Evolutionary conservation across 2,797 vertebrate species (phyloP).

Genomic region (Fringilla coelebs): DNA sequence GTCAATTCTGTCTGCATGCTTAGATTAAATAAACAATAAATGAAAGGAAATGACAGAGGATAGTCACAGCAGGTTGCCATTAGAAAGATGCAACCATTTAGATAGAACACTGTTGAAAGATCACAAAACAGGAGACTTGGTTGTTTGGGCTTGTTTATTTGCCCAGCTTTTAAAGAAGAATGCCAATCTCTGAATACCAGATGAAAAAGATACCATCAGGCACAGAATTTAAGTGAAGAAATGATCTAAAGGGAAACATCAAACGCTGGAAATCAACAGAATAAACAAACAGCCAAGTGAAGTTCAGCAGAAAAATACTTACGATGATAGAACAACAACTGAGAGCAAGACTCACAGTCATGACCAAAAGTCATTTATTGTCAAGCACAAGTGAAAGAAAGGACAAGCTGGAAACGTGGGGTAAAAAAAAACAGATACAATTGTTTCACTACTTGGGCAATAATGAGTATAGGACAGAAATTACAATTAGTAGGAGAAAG

Average conservation of each 20-base stretch:
- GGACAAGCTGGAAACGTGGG: neutral
- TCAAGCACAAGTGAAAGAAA: neutral
- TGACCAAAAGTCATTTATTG: neutral
- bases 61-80: neutral
- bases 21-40: conserved; percentile 28
- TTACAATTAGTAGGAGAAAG: neutral
- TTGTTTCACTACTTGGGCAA: neutral
- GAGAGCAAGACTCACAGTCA: neutral
- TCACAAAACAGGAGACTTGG: neutral
- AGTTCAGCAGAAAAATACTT: neutral
- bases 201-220: neutral
- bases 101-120: neutral
- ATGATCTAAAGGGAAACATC: neutral
- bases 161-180: neutral
- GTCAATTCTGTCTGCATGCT: neutral
- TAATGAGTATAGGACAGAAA: neutral
- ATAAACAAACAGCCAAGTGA: neutral
- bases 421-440: neutral
- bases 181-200: neutral
- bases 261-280: neutral
- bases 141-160: neutral
- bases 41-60: conserved; percentile 17
- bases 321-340: neutral
- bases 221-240: neutral
- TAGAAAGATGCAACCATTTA: neutral